Evolutionary conservation across 2,888 invertebrate genomes (phyloP).

Genomic region (Lumbricus terrestris): DNA sequence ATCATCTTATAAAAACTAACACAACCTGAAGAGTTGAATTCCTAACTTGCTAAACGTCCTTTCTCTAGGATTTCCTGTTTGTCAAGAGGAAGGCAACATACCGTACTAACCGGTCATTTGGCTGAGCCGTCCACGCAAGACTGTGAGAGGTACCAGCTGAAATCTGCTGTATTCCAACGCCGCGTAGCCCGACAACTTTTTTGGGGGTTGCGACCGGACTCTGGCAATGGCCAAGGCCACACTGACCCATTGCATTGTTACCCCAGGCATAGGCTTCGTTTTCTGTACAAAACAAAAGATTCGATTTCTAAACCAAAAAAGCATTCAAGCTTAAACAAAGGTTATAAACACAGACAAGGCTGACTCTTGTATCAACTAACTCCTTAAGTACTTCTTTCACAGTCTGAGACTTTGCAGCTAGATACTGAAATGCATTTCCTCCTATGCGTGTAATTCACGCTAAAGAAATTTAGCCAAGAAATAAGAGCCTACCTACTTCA

Average conservation of each 20-base stretch:
- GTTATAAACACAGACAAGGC: background rate
- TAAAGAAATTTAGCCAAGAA: too few species aligned
- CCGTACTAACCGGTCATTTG: slow-evolving; percentile 55
- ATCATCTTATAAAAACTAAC: background rate
- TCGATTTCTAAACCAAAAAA: background rate
- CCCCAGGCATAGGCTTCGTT: slow-evolving; percentile 65
- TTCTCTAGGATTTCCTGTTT: background rate
- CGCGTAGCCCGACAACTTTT: slow-evolving; percentile 65
- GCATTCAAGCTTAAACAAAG: background rate
- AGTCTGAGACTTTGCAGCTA: too few species aligned
- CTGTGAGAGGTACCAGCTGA: slow-evolving; percentile 70
- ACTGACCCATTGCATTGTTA: slow-evolving; percentile 69
- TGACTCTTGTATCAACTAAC: background rate
- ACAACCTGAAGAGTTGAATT: background rate
- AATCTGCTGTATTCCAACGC: slow-evolving; percentile 65
- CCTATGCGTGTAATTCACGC: too few species aligned
- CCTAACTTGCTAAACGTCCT: background rate
- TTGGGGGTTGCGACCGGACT: slow-evolving; percentile 66
- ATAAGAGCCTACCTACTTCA: too few species aligned
- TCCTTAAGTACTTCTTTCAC: too few species aligned
- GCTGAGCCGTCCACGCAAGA: slow-evolving; percentile 65
- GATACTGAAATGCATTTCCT: too few species aligned
- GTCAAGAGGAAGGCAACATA: background rate
- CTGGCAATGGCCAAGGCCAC: slow-evolving; percentile 67
- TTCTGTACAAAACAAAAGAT: slow-evolving; percentile 43